A percentile compares a stretch with the other conserved stretches of the same genome.
These are phyloP conservation scores for Octodon degus DNA, from an alignment of 2,113 vertebrate genomes.

Conservation along the genomic window DNA sequence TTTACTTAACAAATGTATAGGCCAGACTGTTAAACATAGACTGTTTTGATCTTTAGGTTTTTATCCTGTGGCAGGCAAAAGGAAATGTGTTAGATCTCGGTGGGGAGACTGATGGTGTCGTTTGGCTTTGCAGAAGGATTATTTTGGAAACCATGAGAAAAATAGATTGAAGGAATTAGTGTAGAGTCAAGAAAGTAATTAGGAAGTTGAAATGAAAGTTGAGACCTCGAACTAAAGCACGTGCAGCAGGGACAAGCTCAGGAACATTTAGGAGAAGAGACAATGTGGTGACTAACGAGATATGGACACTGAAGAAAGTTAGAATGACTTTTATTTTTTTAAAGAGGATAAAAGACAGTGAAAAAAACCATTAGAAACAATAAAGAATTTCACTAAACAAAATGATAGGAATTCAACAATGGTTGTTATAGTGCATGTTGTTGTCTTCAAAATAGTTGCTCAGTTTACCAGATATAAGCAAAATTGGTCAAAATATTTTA, in stretches of 20 bases:
- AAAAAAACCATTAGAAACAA: no score
- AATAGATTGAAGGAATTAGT: neutral
- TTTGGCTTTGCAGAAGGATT: constrained; percentile 23
- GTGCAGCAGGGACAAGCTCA: neutral
- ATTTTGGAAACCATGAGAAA: neutral
- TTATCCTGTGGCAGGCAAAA: neutral
- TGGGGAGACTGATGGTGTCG: neutral
- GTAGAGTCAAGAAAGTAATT: neutral
- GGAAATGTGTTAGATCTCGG: neutral
- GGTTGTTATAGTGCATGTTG: no score
- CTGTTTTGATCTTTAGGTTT: neutral
- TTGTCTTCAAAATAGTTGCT: no score
- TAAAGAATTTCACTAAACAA: no score
- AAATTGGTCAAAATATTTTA: no score
- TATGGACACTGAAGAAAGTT: neutral
- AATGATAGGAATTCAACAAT: no score
- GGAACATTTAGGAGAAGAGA: neutral
- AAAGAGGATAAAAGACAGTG: no score
- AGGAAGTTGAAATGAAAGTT: constrained; percentile 12
- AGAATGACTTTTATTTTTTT: neutral
- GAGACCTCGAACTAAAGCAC: neutral
- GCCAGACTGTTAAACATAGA: neutral
- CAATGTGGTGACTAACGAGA: neutral
- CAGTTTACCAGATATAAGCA: no score
- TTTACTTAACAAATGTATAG: neutral